Evolutionary conservation across 2,888 invertebrate species (phyloP).

Genomic region (Asteroscopus sphinx): DNA sequence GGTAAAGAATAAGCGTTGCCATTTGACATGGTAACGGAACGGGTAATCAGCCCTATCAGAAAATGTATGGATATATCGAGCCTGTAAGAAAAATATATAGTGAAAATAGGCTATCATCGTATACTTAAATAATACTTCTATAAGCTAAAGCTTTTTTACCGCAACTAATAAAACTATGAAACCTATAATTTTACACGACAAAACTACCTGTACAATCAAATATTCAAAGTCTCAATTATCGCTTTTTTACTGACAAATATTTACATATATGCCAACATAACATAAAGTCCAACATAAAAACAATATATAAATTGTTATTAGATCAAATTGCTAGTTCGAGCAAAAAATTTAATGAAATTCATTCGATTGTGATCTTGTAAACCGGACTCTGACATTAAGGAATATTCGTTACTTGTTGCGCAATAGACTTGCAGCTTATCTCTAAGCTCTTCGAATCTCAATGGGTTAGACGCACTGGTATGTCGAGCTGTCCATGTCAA

Average conservation of each 20-base stretch:
- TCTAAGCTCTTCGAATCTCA: conserved; percentile 13
- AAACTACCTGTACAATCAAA: conserved; percentile 8
- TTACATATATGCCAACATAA: conserved; percentile 24
- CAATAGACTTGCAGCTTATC: conserved; percentile 12
- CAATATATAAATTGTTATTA: conserved; percentile 28
- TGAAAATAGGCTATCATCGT: too few relatives aligned
- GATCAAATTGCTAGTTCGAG: conserved; percentile 10
- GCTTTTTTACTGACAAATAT: conserved; percentile 35
- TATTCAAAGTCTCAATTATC: conserved; percentile 13
- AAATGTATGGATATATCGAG: too few relatives aligned
- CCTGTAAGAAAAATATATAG: too few relatives aligned
- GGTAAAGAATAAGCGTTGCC: too few relatives aligned
- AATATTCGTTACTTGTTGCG: conserved; percentile 16
- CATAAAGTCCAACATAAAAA: conserved; percentile 38
- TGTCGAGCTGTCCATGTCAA: neutral
- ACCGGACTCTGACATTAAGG: conserved; percentile 23
- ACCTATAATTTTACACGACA: conserved; percentile 15
- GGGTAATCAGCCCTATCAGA: too few relatives aligned
- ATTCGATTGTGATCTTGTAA: conserved; percentile 2
- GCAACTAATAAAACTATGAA: neutral
- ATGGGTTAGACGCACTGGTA: conserved; percentile 3
- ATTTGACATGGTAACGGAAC: too few relatives aligned
- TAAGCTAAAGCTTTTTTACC: too few relatives aligned
- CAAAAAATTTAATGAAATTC: conserved; percentile 36
- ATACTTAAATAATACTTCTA: too few relatives aligned